Conservation (phyloP, 2,113 vertebrate species). For the Cariama cristata region DNA sequence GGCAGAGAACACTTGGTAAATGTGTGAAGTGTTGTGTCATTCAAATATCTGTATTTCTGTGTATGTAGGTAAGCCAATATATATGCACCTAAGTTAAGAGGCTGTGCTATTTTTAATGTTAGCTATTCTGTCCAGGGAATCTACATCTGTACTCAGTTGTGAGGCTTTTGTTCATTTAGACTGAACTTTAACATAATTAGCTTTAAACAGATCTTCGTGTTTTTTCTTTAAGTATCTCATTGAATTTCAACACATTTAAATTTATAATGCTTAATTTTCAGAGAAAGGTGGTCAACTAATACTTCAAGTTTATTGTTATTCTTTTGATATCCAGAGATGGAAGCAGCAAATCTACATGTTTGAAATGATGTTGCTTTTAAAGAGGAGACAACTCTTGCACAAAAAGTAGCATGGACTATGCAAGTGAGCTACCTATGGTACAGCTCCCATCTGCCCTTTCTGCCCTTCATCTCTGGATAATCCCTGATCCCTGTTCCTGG, state of each 20-base stretch:
- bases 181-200: not conserved
- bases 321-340: not conserved
- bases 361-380: not conserved
- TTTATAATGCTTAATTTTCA: not conserved
- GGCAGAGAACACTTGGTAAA: not conserved
- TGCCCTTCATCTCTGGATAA: not conserved
- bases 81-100: not conserved
- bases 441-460: not conserved
- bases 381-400: not conserved
- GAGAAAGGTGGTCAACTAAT: not conserved
- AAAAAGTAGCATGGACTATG: not conserved
- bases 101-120: not conserved
- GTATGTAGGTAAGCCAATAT: not conserved
- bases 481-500: not conserved
- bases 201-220: not conserved
- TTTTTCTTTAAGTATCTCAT: not conserved
- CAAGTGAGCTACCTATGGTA: not conserved
- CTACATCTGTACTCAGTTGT: not conserved
- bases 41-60: not conserved
- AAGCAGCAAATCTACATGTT: not conserved
- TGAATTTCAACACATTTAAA: not conserved
- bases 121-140: not conserved
- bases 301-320: not conserved
- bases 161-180: not conserved
- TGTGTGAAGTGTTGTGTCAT: not conserved